Evolutionary conservation across 35 echinoderm and acorn worm species (phyloP), one percentile per base, ranked within the genome.

Genomic region (Apostichopus parvimensis): DNA sequence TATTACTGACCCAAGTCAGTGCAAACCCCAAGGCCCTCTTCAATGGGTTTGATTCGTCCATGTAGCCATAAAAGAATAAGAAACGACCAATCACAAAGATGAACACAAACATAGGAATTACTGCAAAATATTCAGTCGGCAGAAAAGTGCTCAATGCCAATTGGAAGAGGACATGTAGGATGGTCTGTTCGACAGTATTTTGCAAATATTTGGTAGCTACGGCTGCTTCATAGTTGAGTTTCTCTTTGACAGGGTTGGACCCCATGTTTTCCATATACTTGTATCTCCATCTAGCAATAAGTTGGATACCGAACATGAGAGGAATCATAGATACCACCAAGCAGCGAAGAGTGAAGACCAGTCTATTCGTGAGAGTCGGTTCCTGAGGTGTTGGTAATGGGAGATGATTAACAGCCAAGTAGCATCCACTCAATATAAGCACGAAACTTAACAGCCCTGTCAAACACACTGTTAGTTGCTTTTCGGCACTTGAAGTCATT

Each of bases 11-110:
- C 21, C 52, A 75, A 7, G 92, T 93, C 9, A 93, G n/a, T n/a
- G 20, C 66, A 87, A 93, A 93, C 2, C 92, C 92, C 71, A 87
- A 57, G 1, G 82, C 92, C 25, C 92, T 85, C 0, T 92, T 72
- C 1, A 84, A 4, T 20, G 78, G 91, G 9, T 28, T 83, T 13
- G 20, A 53, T 54, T 83, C 66, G 55, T 93, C 70, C 65, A 86
- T 78, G 53, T 93, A 93, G 53, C 92, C 92, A 87, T 23, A 82
- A 81, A 14, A n/a, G 71, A 73, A 73, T 17, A 22, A 73, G 20
- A n/a, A 73, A 18, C 71, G 71, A 73, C 71, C 34, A 73, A 73
- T 18, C 15, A 73, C 71, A n/a, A 73, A 73, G 71, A 73, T 22
- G 70, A 15, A 28, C 14, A 73, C 20, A n/a, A 73, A 73, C 71